A percentile compares a stretch with the other conserved stretches of the same genome.
phyloP scores from a whole-genome alignment of 1,140 invertebrate genomes.

The Drosophila kurseongensis region DNA sequence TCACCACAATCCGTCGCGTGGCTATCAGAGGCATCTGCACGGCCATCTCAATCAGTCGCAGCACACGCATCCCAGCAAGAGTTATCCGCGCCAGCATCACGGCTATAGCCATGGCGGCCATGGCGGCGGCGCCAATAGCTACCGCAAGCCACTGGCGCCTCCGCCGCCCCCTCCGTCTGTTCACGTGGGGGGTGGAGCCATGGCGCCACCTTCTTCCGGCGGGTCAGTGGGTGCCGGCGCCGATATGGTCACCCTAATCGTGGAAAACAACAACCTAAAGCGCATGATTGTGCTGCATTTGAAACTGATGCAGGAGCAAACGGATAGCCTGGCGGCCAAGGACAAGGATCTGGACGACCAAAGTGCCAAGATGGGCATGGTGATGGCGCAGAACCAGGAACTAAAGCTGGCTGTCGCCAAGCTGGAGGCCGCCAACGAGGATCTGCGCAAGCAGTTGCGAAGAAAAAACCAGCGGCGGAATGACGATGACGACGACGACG shows the following conservation, averaged over 20 bases:
- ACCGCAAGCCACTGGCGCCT: slow-evolving; percentile 36
- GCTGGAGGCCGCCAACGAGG: slow-evolving; percentile 48
- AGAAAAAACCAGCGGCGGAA: slow-evolving; percentile 37
- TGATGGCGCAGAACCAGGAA: slow-evolving; percentile 57
- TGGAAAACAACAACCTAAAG: slow-evolving; percentile 70
- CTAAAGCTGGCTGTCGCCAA: slow-evolving; percentile 46
- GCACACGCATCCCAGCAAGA: slow-evolving; percentile 31
- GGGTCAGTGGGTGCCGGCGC: slow-evolving; percentile 15
- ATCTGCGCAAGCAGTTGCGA: slow-evolving; percentile 52
- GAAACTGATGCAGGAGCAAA: slow-evolving; percentile 90
- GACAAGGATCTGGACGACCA: slow-evolving; percentile 86
- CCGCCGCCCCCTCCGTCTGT: not conserved
- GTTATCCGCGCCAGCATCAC: slow-evolving; percentile 34
- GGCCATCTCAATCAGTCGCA: slow-evolving; percentile 7
- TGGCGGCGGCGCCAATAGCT: slow-evolving; percentile 21
- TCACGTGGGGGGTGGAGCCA: slow-evolving; percentile 7
- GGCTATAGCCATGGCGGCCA: slow-evolving; percentile 18
- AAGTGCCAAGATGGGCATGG: slow-evolving; percentile 32
- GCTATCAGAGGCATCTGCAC: slow-evolving; percentile 8
- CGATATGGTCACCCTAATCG: slow-evolving; percentile 61
- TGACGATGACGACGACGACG: slow-evolving; percentile 32
- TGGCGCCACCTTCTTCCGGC: slow-evolving; percentile 28
- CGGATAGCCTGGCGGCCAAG: slow-evolving; percentile 89
- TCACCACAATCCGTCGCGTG: slow-evolving; percentile 19
- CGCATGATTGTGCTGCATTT: slow-evolving; percentile 88